Evolutionary conservation across 2,113 vertebrate genomes (phyloP), one percentile per base, ranked within the genome.

Genomic region (Lophotis ruficrista): DNA sequence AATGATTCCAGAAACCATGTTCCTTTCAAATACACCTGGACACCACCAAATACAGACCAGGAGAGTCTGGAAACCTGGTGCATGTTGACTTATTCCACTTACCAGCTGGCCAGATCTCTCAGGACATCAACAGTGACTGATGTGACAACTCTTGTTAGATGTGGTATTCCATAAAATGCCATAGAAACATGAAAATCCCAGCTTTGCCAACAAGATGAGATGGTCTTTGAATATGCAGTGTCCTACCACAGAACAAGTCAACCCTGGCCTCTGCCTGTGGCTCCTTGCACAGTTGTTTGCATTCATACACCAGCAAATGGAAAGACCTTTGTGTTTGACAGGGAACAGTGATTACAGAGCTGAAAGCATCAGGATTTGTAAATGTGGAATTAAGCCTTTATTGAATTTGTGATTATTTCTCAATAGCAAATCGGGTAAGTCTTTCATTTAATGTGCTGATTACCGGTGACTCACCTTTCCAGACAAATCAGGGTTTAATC

Each of bases 391-490:
- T 86, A 81, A 81, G 45, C 10, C 43, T 71, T 94, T 83, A 86
- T 69, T 87, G 87, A 87, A 83, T 82, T 86, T 79, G 45, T 65
- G 58, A 90, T 92, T 76, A 72, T 86, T 97, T 94, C 90, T 48
- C 84, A 83, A 60, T 35, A 69, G 51, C n/a, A 57, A 87, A 81
- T 35, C 0, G 0, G 13, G 41, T 17, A 45, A 53, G 61, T 61
- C 83, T 82, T 88, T 90, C 45, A 57, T 93, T 91, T 77, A 90
- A 80, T 35, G n/a, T 60, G 53, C 93, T 87, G 54, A 94, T 96
- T 94, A 56, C 50, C 85, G 92, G 91, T 85, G 92, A 94, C 45
- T 85, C 94, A 85, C 70, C 95, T 92, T 93, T 57, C 83, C 83
- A 90, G 82, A 69, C 53, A 85, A 94, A 93, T 66, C 91, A 88